These are phyloP conservation scores for Oxygymnocypris stewartii DNA, from an alignment of 2,113 vertebrate genomes.

Conservation along the genomic window DNA sequence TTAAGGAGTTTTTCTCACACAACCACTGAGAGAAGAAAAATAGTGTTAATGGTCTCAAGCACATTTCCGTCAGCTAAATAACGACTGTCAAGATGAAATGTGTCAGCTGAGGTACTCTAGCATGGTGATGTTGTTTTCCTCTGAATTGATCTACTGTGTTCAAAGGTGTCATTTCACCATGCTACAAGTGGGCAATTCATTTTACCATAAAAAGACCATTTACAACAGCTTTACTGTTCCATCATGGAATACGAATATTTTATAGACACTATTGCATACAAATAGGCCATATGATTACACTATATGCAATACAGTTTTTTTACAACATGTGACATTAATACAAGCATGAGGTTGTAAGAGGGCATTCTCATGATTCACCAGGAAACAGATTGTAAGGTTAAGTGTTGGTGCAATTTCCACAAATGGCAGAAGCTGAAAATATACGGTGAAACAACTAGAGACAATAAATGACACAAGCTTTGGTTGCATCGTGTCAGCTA, in stretches of 20 bases:
- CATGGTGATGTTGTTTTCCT: no score
- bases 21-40: not conserved
- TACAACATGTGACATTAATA: not conserved
- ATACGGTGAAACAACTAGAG: not conserved
- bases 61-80: not conserved
- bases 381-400: slow-evolving; percentile 24
- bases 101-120: slow-evolving; percentile 3
- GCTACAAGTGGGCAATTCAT: not conserved
- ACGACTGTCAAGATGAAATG: not conserved
- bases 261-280: not conserved
- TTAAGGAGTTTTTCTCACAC: not conserved
- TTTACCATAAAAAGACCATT: not conserved
- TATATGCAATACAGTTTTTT: not conserved
- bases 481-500: slow-evolving; percentile 10
- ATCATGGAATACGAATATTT: not conserved
- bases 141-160: not conserved
- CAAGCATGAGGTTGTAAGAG: slow-evolving; percentile 1
- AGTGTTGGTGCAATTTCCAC: slow-evolving; percentile 23
- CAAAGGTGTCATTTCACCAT: not conserved
- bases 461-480: not conserved
- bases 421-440: slow-evolving; percentile 32
- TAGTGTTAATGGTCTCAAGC: slow-evolving; percentile 1
- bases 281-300: not conserved
- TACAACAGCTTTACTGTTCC: not conserved
- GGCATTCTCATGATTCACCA: slow-evolving; percentile 11